Percentiles rank a stretch among this genome's conserved stretches.
Evolutionary conservation across 2,888 invertebrate genomes (phyloP).

Genomic region (Ochropacha duplaris): DNA sequence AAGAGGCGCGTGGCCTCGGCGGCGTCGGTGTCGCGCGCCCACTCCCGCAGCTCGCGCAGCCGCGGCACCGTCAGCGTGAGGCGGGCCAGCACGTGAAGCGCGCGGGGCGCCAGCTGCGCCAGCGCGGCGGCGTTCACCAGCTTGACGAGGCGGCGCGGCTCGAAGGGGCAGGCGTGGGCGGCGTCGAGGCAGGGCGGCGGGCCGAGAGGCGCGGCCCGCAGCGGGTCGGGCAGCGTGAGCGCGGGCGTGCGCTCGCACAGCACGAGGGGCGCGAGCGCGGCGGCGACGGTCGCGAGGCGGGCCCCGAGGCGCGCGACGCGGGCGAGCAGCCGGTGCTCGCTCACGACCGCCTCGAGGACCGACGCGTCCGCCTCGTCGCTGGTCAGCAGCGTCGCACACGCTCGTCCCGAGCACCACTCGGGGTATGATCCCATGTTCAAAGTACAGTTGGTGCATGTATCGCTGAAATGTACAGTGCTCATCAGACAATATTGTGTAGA

Average conservation of each 20-base stretch:
- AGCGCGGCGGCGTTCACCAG: constrained; percentile 54
- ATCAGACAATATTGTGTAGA: no score
- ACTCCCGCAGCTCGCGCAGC: constrained; percentile 34
- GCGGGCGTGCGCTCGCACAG: constrained; percentile 30
- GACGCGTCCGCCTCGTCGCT: constrained; percentile 45
- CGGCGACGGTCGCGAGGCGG: constrained; percentile 15
- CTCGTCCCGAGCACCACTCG: constrained; percentile 64
- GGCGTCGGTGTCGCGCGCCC: constrained; percentile 28
- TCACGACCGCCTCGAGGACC: constrained; percentile 35
- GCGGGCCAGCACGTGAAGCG: constrained; percentile 47
- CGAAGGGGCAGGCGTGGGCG: constrained; percentile 55
- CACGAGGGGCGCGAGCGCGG: constrained; percentile 28
- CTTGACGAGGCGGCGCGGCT: constrained; percentile 60
- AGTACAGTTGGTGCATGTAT: constrained; percentile 67
- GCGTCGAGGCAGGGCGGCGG: constrained; percentile 53
- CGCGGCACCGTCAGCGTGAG: constrained; percentile 40
- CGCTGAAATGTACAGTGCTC: constrained; percentile 52
- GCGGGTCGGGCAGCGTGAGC: constrained; percentile 25
- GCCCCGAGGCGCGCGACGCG: constrained; percentile 30
- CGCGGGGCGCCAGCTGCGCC: constrained; percentile 48
- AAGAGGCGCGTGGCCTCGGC: constrained; percentile 33
- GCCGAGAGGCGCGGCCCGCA: constrained; percentile 37
- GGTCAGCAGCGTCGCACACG: constrained; percentile 50
- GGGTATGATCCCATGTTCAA: constrained; percentile 48
- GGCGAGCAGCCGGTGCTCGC: constrained; percentile 33